Percentiles rank a stretch among this genome's conserved stretches.
These are phyloP conservation scores for Drosophila cardini DNA, from an alignment of 1,140 invertebrate species.

Conservation along the genomic window DNA sequence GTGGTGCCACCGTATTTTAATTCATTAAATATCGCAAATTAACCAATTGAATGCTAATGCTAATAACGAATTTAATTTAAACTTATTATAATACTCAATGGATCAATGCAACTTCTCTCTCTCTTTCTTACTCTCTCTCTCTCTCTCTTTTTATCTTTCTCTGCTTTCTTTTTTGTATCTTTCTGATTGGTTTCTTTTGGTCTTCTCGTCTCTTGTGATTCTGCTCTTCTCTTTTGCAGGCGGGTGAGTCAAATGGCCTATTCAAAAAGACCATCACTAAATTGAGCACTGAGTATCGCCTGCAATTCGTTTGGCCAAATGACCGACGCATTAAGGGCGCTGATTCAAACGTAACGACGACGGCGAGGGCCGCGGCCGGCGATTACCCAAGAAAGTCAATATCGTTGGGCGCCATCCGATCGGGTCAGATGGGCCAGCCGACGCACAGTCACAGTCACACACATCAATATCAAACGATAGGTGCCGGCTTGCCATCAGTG, in stretches of 20 bases:
- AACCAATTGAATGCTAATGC: constrained; percentile 33
- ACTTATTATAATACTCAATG: constrained; percentile 56
- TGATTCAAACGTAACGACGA: constrained; percentile 75
- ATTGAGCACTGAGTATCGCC: constrained; percentile 93
- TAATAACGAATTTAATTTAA: constrained; percentile 40
- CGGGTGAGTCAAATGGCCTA: constrained; percentile 86
- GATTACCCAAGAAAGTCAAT: constrained; percentile 91
- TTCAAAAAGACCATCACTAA: constrained; percentile 89
- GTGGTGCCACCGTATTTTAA: constrained; percentile 64
- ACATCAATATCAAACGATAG: constrained; percentile 77
- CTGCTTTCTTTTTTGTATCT: constrained; percentile 39
- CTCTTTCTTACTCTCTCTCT: constrained; percentile 51
- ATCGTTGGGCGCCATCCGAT: constrained; percentile 94
- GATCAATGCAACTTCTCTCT: constrained; percentile 56
- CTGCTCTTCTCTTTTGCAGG: constrained; percentile 84
- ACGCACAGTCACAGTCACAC: constrained; percentile 64
- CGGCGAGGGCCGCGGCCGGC: constrained; percentile 82
- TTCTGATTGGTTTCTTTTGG: constrained; percentile 51
- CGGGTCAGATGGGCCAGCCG: constrained; percentile 87
- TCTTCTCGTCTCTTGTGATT: constrained; percentile 70
- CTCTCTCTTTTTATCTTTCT: constrained; percentile 47
- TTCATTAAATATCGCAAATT: constrained; percentile 33
- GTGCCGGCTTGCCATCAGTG: constrained; percentile 85
- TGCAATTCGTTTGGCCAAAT: constrained; percentile 95
- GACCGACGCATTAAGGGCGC: constrained; percentile 86